These are phyloP conservation scores for Prosapia bicincta DNA, from an alignment of 2,888 invertebrate species.

Conservation along the genomic window DNA sequence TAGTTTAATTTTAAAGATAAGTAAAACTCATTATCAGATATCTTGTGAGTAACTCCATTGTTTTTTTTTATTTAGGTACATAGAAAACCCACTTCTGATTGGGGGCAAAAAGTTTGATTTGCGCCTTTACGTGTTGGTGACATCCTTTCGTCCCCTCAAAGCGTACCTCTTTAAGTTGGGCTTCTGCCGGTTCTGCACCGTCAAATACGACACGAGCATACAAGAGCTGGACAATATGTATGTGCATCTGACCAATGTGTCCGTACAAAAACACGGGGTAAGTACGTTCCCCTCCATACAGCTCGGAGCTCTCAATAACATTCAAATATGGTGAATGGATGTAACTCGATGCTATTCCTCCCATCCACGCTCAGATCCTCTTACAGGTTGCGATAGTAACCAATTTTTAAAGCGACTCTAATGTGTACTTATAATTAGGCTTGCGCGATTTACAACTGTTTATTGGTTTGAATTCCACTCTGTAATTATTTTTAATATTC, in stretches of 20 bases:
- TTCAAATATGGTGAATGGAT: too few relatives aligned
- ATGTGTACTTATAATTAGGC: too few relatives aligned
- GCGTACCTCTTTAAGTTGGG: constrained; percentile 90
- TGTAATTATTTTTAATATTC: too few relatives aligned
- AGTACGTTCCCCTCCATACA: too few relatives aligned
- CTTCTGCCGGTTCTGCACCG: constrained; percentile 94
- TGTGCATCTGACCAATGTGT: constrained; percentile 93
- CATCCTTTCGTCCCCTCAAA: constrained; percentile 89
- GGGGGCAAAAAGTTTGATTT: constrained; percentile 96
- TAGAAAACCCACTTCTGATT: constrained; percentile 90
- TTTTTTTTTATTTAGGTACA: constrained; percentile 57
- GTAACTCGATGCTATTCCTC: too few relatives aligned
- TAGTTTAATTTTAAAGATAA: too few relatives aligned
- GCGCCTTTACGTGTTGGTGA: constrained; percentile 86
- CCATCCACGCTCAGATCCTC: too few relatives aligned
- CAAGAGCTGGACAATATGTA: constrained; percentile 89
- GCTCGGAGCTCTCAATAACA: too few relatives aligned
- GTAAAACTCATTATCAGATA: background rate
- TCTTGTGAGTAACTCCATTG: background rate
- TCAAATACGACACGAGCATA: constrained; percentile 88
- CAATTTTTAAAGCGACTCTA: too few relatives aligned
- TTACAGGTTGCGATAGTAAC: too few relatives aligned
- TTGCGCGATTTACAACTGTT: too few relatives aligned
- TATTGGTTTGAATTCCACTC: too few relatives aligned
- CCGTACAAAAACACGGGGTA: constrained; percentile 95